A percentile compares a stretch with the other conserved stretches of the same genome.
Conservation (phyloP, 2,888 invertebrate genomes). For the Noctua janthe region DNA sequence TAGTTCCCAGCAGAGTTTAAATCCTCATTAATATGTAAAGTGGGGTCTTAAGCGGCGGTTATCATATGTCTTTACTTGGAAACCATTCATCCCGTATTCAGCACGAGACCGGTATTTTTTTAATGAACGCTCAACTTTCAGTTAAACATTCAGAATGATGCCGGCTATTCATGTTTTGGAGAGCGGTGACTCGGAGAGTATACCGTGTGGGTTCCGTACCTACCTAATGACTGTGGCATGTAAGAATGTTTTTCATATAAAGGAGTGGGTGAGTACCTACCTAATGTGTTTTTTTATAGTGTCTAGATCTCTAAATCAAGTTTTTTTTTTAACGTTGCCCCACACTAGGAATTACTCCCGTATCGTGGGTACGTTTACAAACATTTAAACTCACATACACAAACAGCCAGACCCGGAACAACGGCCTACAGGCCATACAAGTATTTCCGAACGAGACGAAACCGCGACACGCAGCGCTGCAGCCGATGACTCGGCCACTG, state of each 20-base stretch:
- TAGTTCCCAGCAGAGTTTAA: slow-evolving; percentile 27
- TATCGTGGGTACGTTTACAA: not conserved
- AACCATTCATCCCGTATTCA: slow-evolving; percentile 56
- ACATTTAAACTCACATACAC: not conserved
- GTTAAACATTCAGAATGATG: slow-evolving; percentile 50
- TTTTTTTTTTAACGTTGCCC: too few relatives aligned
- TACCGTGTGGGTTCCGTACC: not conserved
- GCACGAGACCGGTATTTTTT: slow-evolving; percentile 52
- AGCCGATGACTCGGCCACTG: too few relatives aligned
- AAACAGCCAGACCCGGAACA: not conserved
- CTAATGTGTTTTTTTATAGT: not conserved
- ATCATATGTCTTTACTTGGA: slow-evolving; percentile 53
- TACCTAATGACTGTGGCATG: not conserved
- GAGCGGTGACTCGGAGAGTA: not conserved
- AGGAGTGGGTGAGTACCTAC: not conserved
- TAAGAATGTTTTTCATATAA: not conserved
- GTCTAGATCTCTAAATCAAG: too few relatives aligned
- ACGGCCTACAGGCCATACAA: not conserved
- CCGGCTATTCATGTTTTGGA: slow-evolving; percentile 39
- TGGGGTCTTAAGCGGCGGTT: slow-evolving; percentile 44
- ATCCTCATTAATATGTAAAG: slow-evolving; percentile 54
- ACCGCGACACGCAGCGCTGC: too few relatives aligned
- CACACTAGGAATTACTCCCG: too few relatives aligned
- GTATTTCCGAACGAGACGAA: not conserved
- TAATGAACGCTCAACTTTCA: slow-evolving; percentile 54